Base-by-base conservation (phyloP, 2,797 vertebrate genomes). In the Pseudochirops corinnae region DNA sequence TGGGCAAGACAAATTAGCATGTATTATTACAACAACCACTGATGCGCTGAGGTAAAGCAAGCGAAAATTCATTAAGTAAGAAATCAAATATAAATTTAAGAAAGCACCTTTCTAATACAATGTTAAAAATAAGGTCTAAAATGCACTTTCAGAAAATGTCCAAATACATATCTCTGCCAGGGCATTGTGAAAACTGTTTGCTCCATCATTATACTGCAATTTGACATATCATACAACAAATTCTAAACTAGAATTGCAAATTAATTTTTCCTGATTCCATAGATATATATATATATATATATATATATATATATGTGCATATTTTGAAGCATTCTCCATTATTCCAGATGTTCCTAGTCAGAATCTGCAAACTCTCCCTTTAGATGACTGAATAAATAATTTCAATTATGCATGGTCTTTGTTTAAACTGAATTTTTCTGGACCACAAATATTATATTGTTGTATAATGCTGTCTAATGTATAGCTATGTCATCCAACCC, bases 331-430 rank as follows among this genome's bases (percentile, higher is more conserved):
- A 93, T 56, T 93, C 95, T 33, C 29, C 96, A 94, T 33, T 93
- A 94, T 96, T 94, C 96, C n/a, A 92, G 31, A 87, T 53, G 3
- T 90, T 93, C 12, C 90, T 97, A 82, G 90, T 90, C 93, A 91
- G 31, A 96, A 96, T 97, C 2, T 91, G 90, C 90, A 93, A 87
- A 97, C 12, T 52, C 91, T 52, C 56, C n/a, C n/a, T 94, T 95
- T 94, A 82, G 39, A 96, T 91, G 13, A 56, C 56, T 96, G 96
- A 95, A 74, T 14, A 90, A 7, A 18, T 82, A 92, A 97, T 93
- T 96, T 62, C 21, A 90, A 92, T 39, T 94, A 10, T 56, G 93
- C 95, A 82, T 93, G 2, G 92, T 95, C 90, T 93, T 62, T 12
- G 90, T 94, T 95, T 94, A 94, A 92, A 60, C 5, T 87, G 74